phyloP scores from a whole-genome alignment of 2,888 invertebrate genomes.

The Tuta absoluta region DNA sequence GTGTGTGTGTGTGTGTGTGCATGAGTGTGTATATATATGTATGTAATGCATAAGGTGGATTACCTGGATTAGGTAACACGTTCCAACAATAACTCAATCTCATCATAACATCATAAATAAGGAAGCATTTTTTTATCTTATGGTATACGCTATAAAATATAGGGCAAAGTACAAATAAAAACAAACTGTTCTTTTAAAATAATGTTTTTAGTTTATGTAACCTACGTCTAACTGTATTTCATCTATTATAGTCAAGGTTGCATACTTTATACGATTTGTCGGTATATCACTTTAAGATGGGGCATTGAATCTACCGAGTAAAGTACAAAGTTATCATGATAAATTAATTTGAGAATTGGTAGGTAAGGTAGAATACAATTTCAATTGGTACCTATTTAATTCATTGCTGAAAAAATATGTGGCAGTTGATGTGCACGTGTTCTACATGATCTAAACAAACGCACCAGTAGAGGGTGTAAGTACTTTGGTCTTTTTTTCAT shows the following conservation, averaged over 20 bases:
- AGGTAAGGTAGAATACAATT: too few species aligned
- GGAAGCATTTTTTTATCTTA: background rate
- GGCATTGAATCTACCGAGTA: background rate
- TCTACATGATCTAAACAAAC: too few species aligned
- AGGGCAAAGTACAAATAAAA: constrained; percentile 5
- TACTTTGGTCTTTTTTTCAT: too few species aligned
- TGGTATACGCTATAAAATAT: background rate
- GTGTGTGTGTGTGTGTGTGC: too few species aligned
- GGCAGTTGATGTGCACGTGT: too few species aligned
- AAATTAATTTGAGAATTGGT: background rate
- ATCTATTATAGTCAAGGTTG: background rate
- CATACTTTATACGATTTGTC: background rate
- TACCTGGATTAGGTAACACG: too few species aligned
- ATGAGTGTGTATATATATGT: too few species aligned
- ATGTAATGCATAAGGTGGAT: too few species aligned
- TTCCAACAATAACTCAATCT: too few species aligned
- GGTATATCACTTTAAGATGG: background rate
- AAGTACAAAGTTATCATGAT: background rate
- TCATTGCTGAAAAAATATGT: too few species aligned
- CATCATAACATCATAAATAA: background rate
- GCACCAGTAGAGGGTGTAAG: too few species aligned
- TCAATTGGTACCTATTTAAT: too few species aligned
- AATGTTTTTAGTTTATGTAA: background rate
- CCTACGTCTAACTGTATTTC: background rate
- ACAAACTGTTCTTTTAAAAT: background rate